A percentile compares a stretch with the other conserved stretches of the same genome.
phyloP scores from a whole-genome alignment of 64 coral and sea anemone species.

The Hydrozoanthus tunicans region DNA sequence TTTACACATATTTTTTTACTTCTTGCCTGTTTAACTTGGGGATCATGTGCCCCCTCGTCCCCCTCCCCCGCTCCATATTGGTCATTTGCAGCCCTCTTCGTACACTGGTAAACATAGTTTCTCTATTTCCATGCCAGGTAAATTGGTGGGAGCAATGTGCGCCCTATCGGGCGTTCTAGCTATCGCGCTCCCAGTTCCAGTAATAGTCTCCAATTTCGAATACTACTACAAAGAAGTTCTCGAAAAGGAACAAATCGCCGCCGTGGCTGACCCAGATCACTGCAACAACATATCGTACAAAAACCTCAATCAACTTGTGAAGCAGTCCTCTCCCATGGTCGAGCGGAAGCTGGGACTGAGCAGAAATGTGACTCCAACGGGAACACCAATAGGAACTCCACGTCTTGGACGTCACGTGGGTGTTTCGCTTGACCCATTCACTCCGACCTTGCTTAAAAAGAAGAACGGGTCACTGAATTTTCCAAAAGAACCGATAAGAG shows the following conservation, averaged over 20 bases:
- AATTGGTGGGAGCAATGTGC: slow-evolving; percentile 80
- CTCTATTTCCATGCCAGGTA: slow-evolving; percentile 56
- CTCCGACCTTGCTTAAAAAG: slow-evolving; percentile 35
- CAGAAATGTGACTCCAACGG: slow-evolving; percentile 6
- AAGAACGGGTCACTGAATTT: slow-evolving; percentile 42
- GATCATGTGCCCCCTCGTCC: too few species aligned
- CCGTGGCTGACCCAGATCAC: slow-evolving; percentile 14
- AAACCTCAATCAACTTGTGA: slow-evolving; percentile 40
- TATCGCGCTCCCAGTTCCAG: slow-evolving; percentile 81
- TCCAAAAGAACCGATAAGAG: slow-evolving; percentile 29
- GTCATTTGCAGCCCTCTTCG: not conserved
- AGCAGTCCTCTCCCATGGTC: slow-evolving; percentile 3
- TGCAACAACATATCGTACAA: slow-evolving; percentile 50
- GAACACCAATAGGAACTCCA: slow-evolving; percentile 25
- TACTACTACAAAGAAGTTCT: slow-evolving; percentile 91
- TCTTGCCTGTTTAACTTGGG: too few species aligned
- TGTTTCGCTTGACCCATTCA: not conserved
- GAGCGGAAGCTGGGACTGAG: slow-evolving; percentile 24
- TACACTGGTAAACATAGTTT: not conserved
- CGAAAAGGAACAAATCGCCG: slow-evolving; percentile 38
- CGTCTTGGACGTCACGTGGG: slow-evolving; percentile 11
- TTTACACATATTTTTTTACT: too few species aligned
- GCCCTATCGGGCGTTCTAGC: slow-evolving; percentile 86
- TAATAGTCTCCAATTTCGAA: slow-evolving; percentile 93
- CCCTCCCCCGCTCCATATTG: not conserved